Evolutionary conservation across 2,797 vertebrate genomes (phyloP).

Genomic region (Dryobates pubescens): DNA sequence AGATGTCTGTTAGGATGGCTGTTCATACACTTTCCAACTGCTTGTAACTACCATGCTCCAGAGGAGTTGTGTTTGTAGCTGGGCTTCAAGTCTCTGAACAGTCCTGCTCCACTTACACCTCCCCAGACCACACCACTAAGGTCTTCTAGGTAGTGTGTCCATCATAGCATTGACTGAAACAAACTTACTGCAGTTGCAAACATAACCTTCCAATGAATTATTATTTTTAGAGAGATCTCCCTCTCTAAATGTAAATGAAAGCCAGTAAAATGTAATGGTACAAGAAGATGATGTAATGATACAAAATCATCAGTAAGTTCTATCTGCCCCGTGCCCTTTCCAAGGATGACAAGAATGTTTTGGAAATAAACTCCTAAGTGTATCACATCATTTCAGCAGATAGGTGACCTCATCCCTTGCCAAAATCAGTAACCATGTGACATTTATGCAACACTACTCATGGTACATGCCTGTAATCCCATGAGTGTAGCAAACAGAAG

Average conservation of each 20-base stretch:
- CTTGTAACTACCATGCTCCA: not conserved
- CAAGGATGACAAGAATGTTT: not conserved
- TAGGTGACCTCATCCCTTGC: not conserved
- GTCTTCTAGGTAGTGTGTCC: not conserved
- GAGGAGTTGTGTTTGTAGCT: not conserved
- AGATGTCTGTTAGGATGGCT: not conserved
- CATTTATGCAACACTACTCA: not conserved
- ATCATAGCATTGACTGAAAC: not conserved
- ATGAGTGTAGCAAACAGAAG: not conserved
- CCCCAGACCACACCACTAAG: not conserved
- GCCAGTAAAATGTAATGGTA: not conserved
- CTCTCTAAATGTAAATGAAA: not conserved
- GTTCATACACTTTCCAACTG: not conserved
- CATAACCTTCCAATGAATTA: not conserved
- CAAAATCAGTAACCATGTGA: not conserved
- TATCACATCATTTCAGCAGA: not conserved
- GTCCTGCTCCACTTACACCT: not conserved
- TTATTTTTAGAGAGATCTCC: not conserved
- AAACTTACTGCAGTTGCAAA: not conserved
- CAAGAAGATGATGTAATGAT: not conserved
- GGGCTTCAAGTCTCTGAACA: not conserved
- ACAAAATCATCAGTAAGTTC: not conserved
- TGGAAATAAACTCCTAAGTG: not conserved
- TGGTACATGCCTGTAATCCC: not conserved
- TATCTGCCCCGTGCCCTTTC: not conserved